phyloP scores from a whole-genome alignment of 1,140 invertebrate species.

The Aphelenchoides besseyi region DNA sequence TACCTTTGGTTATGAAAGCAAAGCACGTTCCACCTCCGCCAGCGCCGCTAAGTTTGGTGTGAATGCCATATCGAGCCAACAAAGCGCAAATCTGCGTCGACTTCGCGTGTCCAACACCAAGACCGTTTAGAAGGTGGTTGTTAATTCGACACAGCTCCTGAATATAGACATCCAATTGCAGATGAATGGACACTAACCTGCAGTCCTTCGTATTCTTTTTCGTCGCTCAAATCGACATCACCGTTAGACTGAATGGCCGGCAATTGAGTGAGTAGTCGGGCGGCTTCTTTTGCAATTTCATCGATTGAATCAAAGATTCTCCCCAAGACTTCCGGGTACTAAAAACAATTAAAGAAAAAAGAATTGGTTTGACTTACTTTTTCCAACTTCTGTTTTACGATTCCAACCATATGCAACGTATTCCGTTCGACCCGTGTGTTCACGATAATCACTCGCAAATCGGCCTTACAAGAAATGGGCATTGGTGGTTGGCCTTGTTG shows the following conservation, averaged over 20 bases:
- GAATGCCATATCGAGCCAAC: slow-evolving; percentile 34
- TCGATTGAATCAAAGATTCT: slow-evolving; percentile 27
- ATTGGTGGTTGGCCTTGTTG: slow-evolving; percentile 3
- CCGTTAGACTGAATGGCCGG: neutral
- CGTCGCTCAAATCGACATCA: no score
- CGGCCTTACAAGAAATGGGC: neutral
- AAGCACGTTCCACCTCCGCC: slow-evolving; percentile 34
- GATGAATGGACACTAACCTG: slow-evolving; percentile 4
- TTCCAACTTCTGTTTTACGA: slow-evolving; percentile 21
- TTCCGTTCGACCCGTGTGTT: slow-evolving; percentile 31
- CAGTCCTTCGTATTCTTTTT: slow-evolving; percentile 11
- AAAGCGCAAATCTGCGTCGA: slow-evolving; percentile 73
- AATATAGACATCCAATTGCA: slow-evolving; percentile 34
- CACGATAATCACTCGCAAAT: slow-evolving; percentile 24
- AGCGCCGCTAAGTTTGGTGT: slow-evolving; percentile 31
- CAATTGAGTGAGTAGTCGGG: neutral
- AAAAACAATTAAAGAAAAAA: neutral
- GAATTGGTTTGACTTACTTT: slow-evolving; percentile 11
- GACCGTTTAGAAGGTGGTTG: slow-evolving; percentile 74
- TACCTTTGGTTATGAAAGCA: slow-evolving; percentile 33
- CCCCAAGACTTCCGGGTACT: slow-evolving; percentile 3
- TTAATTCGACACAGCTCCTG: slow-evolving; percentile 76
- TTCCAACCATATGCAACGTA: slow-evolving; percentile 25
- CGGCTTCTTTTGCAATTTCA: slow-evolving; percentile 17
- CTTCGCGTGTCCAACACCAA: slow-evolving; percentile 79